Conservation (phyloP, 2,113 vertebrate species). For the Sphyrna mokarran region DNA sequence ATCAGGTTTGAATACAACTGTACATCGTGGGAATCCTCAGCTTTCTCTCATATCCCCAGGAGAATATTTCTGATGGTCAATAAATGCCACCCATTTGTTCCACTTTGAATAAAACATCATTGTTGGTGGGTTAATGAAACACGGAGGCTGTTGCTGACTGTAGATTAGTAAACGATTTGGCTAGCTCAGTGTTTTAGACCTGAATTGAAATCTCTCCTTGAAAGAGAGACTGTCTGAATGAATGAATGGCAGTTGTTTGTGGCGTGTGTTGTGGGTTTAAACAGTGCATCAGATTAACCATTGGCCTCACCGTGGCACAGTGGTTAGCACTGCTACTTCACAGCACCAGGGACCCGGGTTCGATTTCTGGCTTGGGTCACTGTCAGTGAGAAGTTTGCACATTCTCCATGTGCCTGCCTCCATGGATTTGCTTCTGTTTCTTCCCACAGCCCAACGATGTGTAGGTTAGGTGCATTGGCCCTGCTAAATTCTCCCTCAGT, state of each 20-base stretch:
- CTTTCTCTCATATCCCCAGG: neutral
- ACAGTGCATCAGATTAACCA: neutral
- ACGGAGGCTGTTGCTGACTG: neutral
- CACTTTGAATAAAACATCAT: neutral
- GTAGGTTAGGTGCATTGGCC: no score
- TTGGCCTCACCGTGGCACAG: no score
- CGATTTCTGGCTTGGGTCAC: no score
- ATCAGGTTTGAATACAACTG: neutral
- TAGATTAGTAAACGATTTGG: neutral
- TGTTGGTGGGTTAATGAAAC: neutral
- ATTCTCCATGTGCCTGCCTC: no score
- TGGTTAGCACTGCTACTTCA: no score
- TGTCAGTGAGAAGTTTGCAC: no score
- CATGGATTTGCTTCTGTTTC: no score
- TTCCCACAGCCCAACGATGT: no score
- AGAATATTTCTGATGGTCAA: neutral
- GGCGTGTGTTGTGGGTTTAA: neutral
- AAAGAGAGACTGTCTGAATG: neutral
- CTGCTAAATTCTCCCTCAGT: no score
- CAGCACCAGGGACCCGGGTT: no score
- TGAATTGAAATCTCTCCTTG: constrained; percentile 8
- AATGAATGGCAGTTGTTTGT: neutral
- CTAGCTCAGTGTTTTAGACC: neutral
- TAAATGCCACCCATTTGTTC: neutral
- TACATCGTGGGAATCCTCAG: neutral